A percentile compares a stretch with the other conserved stretches of the same genome.
Evolutionary conservation across 2,888 invertebrate species (phyloP).

Genomic region (Caenorhabditis doughertyi): DNA sequence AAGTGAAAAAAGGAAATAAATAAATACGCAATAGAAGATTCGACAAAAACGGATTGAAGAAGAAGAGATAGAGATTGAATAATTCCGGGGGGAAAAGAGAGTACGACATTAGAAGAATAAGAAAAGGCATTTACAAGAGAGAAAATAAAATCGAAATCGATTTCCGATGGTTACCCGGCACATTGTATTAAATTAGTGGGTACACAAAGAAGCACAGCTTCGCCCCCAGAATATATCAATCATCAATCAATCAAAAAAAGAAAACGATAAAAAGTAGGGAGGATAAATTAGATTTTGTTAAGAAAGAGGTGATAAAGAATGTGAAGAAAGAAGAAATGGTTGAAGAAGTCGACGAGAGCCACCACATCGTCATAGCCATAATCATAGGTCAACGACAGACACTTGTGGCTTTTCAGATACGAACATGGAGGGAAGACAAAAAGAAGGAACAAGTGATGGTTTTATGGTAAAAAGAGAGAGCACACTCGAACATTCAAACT

Average conservation of each 20-base stretch:
- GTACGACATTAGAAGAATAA: background rate
- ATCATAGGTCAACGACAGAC: background rate
- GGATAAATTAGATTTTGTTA: constrained; percentile 50
- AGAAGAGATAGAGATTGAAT: background rate
- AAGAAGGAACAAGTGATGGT: constrained; percentile 9
- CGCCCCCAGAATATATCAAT: constrained; percentile 51
- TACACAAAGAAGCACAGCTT: background rate
- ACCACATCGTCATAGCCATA: constrained; percentile 14
- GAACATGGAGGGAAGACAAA: background rate
- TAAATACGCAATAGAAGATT: constrained; percentile 23
- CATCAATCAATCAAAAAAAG: constrained; percentile 22
- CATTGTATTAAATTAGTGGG: constrained; percentile 59
- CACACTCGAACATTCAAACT: constrained; percentile 15
- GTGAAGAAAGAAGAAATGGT: background rate
- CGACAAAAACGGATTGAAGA: constrained; percentile 11
- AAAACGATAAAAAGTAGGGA: constrained; percentile 33
- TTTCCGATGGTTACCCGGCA: constrained; percentile 55
- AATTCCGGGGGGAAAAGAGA: constrained; percentile 39
- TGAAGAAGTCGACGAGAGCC: background rate
- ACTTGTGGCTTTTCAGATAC: background rate
- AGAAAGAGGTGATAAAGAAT: constrained; percentile 30
- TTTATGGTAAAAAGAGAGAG: background rate
- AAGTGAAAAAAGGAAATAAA: constrained; percentile 27
- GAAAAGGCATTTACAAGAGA: constrained; percentile 4
- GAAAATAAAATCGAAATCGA: constrained; percentile 14